Percentiles rank a stretch among this genome's conserved stretches.
These are phyloP conservation scores for Ooceraea biroi DNA, from an alignment of 1,140 invertebrate species.

Conservation along the genomic window DNA sequence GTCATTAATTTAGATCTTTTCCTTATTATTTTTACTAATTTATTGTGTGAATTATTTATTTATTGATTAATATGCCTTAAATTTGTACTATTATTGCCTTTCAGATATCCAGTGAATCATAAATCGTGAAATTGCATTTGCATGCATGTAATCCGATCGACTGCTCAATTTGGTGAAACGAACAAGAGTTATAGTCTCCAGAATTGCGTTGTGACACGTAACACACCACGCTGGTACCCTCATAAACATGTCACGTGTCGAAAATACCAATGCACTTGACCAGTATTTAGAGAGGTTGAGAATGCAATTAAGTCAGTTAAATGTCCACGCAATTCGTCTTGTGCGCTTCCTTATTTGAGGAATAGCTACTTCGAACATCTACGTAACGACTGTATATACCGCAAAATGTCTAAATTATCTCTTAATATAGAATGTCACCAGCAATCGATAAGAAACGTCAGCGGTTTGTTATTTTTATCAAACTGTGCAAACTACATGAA, in stretches of 20 bases:
- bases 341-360: constrained; percentile 14
- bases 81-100: too few relatives aligned
- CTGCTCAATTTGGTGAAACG: not conserved
- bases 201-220: not conserved
- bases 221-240: not conserved
- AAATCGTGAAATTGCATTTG: too few relatives aligned
- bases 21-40: too few relatives aligned
- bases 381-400: too few relatives aligned
- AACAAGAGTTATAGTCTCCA: not conserved
- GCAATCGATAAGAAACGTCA: not conserved
- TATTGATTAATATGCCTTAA: too few relatives aligned
- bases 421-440: not conserved
- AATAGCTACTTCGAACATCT: not conserved
- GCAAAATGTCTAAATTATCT: not conserved
- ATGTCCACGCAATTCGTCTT: constrained; percentile 59
- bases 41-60: too few relatives aligned
- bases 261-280: constrained; percentile 68
- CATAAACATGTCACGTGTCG: not conserved
- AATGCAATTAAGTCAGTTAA: constrained; percentile 73
- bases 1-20: too few relatives aligned
- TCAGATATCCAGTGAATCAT: too few relatives aligned
- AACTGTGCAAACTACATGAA: not conserved
- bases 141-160: too few relatives aligned
- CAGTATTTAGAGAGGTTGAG: constrained; percentile 76
- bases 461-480: not conserved